Base-by-base conservation (phyloP, 2,888 invertebrate species). In the Microctonus brassicae region DNA sequence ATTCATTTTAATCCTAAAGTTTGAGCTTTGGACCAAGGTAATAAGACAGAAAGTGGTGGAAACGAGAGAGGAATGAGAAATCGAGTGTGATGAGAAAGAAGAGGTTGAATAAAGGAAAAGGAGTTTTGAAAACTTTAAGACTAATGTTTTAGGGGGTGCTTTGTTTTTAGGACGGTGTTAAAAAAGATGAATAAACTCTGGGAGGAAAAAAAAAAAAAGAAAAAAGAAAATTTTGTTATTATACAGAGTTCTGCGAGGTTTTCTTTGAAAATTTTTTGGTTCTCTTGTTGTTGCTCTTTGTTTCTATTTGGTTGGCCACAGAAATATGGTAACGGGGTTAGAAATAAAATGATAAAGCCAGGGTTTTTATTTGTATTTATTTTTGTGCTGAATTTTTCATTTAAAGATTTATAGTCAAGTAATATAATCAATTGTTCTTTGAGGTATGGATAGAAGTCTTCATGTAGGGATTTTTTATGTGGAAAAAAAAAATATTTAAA, bases 1-100 rank as follows among this genome's bases (percentile, higher is more conserved):
- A 81, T 81, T 82, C 80, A 80, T 81, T 82, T 80, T 81, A 82
- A 81, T 83, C 79, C 76, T 75, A 81, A 81, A 82, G 80, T 82
- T 82, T 79, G 77, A 82, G 77, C 78, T 76, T 26, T 5, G 39
- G 55, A 69, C 63, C 55, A 22, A 61, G 58, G 67, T 74, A 75
- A 76, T 73, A 74, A 77, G 72, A 52, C 55, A 72, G 61, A 60
- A 62, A 58, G 70, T 42, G 68, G n/a, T n/a, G n/a, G n/a, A n/a
- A n/a, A n/a, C n/a, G 60, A 52, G 47, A 4, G 47, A 47, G 17
- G 9, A 36, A n/a, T 7, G 47, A 6, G 47, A 6, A 17, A 5
- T 3, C 7, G 29, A 29, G 7, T 29, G 9, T n/a, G 17, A 7
- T 17, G 17, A n/a, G 42, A 60, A 26, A 22, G 24, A 53, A 66